phyloP scores from a whole-genome alignment of 2,888 invertebrate species.

The Blera fallax region DNA sequence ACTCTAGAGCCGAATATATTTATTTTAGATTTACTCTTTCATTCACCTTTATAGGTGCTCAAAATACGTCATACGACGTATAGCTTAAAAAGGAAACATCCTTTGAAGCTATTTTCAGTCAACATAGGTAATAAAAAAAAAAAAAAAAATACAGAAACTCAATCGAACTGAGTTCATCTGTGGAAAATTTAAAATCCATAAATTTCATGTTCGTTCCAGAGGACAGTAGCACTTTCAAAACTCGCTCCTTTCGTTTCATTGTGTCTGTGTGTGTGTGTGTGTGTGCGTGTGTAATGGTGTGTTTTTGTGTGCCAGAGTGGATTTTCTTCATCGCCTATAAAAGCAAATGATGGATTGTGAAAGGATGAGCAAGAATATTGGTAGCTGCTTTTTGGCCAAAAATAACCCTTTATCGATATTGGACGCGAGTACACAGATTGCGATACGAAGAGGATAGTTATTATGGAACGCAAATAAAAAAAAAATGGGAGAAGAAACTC shows the following conservation, averaged over 20 bases:
- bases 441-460: conserved; percentile 24
- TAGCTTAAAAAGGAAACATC: conserved; percentile 2
- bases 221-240: conserved; percentile 14
- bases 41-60: conserved; percentile 38
- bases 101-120: conserved; percentile 62
- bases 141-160: not conserved
- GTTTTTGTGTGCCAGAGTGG: not conserved
- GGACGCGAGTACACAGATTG: conserved; percentile 21
- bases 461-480: conserved; percentile 27
- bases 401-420: conserved; percentile 44
- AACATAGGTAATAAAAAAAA: conserved; percentile 11
- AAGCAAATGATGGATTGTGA: conserved; percentile 8
- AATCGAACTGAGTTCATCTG: conserved; percentile 59
- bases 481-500: not conserved
- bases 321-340: conserved; percentile 15
- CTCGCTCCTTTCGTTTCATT: not conserved
- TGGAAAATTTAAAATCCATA: conserved; percentile 68
- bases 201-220: conserved; percentile 45
- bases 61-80: conserved; percentile 19
- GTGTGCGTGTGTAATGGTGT: not conserved
- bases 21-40: conserved; percentile 41
- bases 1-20: conserved; percentile 34
- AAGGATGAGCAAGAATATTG: conserved; percentile 4
- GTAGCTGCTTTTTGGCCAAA: conserved; percentile 10
- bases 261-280: not conserved